Base-by-base conservation (phyloP, 2,888 invertebrate species). In the Aphidoletes aphidimyza region DNA sequence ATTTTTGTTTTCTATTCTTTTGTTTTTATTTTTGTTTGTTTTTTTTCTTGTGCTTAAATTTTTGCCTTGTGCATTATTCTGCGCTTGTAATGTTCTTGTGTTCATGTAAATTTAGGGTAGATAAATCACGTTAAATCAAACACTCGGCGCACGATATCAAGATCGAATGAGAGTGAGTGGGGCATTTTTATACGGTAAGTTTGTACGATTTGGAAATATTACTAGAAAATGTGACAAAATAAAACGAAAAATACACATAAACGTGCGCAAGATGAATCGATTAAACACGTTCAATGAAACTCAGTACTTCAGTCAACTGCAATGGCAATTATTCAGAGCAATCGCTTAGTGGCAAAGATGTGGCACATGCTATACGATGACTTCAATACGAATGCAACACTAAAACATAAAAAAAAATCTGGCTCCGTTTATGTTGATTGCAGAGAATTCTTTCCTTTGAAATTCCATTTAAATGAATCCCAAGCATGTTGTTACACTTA, bases 201-300 rank as follows among this genome's bases (percentile, higher is more conserved):
- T 54, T 54, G n/a, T n/a, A n/a, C 54, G 5, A 54, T 54, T 5
- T n/a, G 36, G n/a, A 37, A 78, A 78, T 78, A 78, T 36, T 36
- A 22, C 22, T 30, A 14, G 69, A 69, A 69, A 69, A 30, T 69
- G n/a, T n/a, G 30, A 30, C 69, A 34, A 81, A 81, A 37, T 37
- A 81, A 30, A 81, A 54, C 6, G n/a, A 37, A 37, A 37, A 81
- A 81, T 22, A 81, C n/a, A 81, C n/a, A 81, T 37, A 81, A 81
- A 81, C 81, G 81, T 81, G 81, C 81, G 22, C 81, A 81, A 81
- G 81, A 81, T 81, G 37, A 36, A 81, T 81, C 37, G 81, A 81
- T 81, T 81, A 81, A 81, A 81, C 81, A 81, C 81, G 81, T 54
- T 81, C n/a, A n/a, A n/a, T n/a, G n/a, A n/a, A n/a, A n/a, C n/a